These are phyloP conservation scores for Platycnemis pennipes DNA, from an alignment of 2,888 invertebrate species.

Conservation along the genomic window DNA sequence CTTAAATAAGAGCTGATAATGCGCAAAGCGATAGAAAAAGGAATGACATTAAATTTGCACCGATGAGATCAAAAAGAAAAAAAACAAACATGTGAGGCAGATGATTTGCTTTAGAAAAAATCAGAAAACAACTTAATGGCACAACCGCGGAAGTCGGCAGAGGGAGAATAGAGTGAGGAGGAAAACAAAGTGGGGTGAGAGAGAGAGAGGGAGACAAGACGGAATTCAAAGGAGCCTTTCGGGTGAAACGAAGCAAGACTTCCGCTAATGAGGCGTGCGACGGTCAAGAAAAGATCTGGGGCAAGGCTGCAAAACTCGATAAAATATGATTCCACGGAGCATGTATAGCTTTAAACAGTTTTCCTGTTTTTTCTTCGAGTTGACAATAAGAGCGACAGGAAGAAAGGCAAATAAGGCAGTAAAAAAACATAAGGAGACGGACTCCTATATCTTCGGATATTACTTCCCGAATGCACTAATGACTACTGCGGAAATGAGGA, in stretches of 20 bases:
- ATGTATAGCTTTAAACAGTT: neutral
- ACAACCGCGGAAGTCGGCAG: neutral
- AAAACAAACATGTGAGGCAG: neutral
- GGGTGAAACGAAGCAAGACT: conserved; percentile 25
- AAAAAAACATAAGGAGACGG: neutral
- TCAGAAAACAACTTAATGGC: neutral
- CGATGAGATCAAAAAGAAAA: neutral
- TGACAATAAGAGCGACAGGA: neutral
- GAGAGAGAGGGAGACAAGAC: neutral
- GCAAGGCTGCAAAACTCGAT: neutral
- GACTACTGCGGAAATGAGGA: neutral
- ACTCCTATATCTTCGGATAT: neutral
- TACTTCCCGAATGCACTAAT: neutral
- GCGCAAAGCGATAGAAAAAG: neutral
- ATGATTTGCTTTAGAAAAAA: neutral
- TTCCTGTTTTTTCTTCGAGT: neutral
- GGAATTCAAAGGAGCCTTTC: conserved; percentile 27
- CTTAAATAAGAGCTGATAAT: neutral
- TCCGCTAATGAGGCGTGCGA: conserved; percentile 54
- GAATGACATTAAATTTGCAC: neutral
- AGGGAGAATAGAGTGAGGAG: neutral
- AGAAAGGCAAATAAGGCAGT: neutral
- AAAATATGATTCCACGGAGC: neutral
- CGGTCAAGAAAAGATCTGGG: conserved; percentile 38
- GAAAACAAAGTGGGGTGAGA: neutral